Evolutionary conservation across 2,113 vertebrate species (phyloP).

Genomic region (Marmota monax): DNA sequence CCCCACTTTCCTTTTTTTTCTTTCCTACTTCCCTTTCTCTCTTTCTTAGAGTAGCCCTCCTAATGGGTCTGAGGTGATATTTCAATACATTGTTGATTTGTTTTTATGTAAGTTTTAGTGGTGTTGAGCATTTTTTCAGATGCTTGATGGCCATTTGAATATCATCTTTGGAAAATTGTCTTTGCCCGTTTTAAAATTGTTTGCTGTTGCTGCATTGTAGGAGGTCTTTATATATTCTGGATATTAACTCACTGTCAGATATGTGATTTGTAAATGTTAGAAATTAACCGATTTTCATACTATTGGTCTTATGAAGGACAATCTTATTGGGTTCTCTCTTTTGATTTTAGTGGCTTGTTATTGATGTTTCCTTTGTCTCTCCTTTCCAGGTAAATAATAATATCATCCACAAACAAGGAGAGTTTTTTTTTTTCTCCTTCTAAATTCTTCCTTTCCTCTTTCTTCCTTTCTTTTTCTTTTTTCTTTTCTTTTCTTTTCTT

Average conservation of each 20-base stretch:
- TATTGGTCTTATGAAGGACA: background rate
- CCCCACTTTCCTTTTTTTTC: background rate
- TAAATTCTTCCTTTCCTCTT: too few species aligned
- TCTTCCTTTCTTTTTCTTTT: too few species aligned
- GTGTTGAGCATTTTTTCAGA: background rate
- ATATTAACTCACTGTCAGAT: background rate
- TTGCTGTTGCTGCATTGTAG: background rate
- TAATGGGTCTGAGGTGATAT: background rate
- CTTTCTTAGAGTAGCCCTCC: background rate
- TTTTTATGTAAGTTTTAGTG: background rate
- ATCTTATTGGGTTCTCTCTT: too few species aligned
- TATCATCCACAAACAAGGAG: too few species aligned
- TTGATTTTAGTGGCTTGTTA: too few species aligned
- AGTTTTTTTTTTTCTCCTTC: too few species aligned
- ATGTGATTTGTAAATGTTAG: background rate
- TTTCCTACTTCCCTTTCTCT: background rate
- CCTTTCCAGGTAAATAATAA: too few species aligned
- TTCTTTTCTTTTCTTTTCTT: too few species aligned
- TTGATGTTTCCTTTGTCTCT: too few species aligned
- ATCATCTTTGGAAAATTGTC: background rate
- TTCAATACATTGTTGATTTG: background rate
- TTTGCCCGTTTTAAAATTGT: background rate
- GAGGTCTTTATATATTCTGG: background rate
- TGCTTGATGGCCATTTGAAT: background rate
- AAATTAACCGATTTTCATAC: background rate